Evolutionary conservation across 2,113 vertebrate species (phyloP).

Genomic region (Prochilodus magdalenae): DNA sequence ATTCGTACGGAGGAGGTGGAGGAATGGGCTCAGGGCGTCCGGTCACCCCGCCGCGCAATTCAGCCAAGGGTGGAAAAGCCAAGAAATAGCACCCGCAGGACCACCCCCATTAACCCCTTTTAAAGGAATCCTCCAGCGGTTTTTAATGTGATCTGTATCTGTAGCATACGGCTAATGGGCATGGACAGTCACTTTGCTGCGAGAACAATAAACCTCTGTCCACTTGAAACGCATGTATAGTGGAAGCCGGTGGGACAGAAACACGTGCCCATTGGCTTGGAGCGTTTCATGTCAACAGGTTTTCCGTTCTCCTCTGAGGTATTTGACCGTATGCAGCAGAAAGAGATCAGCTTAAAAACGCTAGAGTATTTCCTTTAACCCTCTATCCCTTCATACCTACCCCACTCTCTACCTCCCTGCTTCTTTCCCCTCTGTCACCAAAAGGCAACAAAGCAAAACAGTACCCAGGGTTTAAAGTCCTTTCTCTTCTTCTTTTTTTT

Average conservation of each 20-base stretch:
- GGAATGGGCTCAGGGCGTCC: slow-evolving; percentile 87
- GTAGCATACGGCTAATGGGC: background rate
- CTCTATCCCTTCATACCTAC: background rate
- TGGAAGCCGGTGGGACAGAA: no score
- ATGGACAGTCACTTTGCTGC: background rate
- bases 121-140: background rate
- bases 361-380: background rate
- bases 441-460: slow-evolving; percentile 71
- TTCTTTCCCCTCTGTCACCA: slow-evolving; percentile 63
- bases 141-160: background rate
- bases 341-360: background rate
- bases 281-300: background rate
- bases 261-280: no score
- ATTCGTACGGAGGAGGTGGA: slow-evolving; percentile 88
- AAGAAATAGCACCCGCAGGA: slow-evolving; percentile 87
- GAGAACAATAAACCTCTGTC: background rate
- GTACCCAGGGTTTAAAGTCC: slow-evolving; percentile 72
- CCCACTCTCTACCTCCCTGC: slow-evolving; percentile 69
- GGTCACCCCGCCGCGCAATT: slow-evolving; percentile 93
- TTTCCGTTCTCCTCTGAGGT: no score
- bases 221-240: background rate
- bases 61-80: slow-evolving; percentile 86
- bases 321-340: background rate
- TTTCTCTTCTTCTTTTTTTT: slow-evolving; percentile 9
- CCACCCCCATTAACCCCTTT: slow-evolving; percentile 31